phyloP scores from a whole-genome alignment of 1,140 invertebrate genomes.

The Stegodyphus dumicola region DNA sequence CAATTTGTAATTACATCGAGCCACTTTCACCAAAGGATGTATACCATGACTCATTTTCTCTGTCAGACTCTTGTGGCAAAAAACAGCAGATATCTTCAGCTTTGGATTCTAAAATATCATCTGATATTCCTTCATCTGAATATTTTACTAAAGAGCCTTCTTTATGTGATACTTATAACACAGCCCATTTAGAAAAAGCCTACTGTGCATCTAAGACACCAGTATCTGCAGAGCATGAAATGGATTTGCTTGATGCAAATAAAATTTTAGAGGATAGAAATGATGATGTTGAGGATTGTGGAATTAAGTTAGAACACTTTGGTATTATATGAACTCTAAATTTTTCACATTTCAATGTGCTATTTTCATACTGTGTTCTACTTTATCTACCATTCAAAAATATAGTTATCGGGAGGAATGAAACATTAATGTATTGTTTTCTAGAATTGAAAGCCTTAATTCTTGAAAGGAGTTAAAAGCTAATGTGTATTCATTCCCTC shows the following conservation, averaged over 20 bases:
- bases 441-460: no score
- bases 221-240: background rate
- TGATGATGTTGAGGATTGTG: conserved; percentile 41
- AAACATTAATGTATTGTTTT: no score
- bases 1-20: background rate
- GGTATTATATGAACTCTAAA: conserved; percentile 37
- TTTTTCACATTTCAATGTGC: no score
- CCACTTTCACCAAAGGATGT: background rate
- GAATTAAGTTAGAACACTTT: conserved; percentile 47
- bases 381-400: no score
- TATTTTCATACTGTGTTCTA: no score
- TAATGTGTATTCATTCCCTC: no score
- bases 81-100: background rate
- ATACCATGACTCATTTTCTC: background rate
- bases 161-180: background rate
- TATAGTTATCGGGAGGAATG: no score
- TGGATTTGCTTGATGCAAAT: background rate
- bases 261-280: background rate
- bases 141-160: no score
- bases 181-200: background rate
- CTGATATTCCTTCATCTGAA: background rate
- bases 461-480: no score
- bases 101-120: background rate
- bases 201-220: background rate
- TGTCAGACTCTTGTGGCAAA: background rate